phyloP scores from a whole-genome alignment of 2,888 invertebrate genomes.

The Alcis repandata region DNA sequence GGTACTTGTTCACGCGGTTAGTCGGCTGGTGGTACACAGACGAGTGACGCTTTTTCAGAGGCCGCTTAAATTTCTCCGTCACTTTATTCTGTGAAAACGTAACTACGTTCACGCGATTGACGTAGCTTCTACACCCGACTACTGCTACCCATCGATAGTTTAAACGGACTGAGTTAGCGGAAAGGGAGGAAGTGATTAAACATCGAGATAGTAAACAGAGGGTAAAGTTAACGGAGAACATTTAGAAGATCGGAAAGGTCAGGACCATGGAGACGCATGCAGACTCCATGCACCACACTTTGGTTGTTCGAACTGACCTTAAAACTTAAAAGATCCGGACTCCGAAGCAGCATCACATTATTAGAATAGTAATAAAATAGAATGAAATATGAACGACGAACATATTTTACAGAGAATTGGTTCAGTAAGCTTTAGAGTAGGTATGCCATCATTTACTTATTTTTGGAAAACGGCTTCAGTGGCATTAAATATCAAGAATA shows the following conservation, averaged over 20 bases:
- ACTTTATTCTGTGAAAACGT: conserved; percentile 91
- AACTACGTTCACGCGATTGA: conserved; percentile 56
- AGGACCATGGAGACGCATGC: conserved; percentile 74
- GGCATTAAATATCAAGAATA: conserved; percentile 37
- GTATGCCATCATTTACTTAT: conserved; percentile 26
- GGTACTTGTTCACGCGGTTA: conserved; percentile 96
- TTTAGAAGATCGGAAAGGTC: conserved; percentile 48
- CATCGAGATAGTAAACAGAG: conserved; percentile 46
- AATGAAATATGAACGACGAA: conserved; percentile 63
- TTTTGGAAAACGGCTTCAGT: conserved; percentile 21
- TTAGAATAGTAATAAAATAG: conserved; percentile 74
- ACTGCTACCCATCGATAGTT: conserved; percentile 54
- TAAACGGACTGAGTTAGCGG: conserved; percentile 31
- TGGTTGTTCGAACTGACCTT: conserved; percentile 80
- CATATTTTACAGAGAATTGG: conserved; percentile 43
- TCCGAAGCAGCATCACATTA: conserved; percentile 86
- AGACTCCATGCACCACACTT: conserved; percentile 76
- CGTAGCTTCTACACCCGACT: conserved; percentile 33
- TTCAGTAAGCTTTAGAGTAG: conserved; percentile 29
- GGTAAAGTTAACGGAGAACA: conserved; percentile 53
- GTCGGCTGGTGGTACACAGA: conserved; percentile 95
- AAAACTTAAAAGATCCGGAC: conserved; percentile 79
- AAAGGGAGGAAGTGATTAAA: conserved; percentile 38
- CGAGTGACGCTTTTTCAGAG: conserved; percentile 95
- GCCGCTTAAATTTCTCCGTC: conserved; percentile 95